Conservation (phyloP, 2,113 vertebrate species). For the Corythaixoides concolor region DNA sequence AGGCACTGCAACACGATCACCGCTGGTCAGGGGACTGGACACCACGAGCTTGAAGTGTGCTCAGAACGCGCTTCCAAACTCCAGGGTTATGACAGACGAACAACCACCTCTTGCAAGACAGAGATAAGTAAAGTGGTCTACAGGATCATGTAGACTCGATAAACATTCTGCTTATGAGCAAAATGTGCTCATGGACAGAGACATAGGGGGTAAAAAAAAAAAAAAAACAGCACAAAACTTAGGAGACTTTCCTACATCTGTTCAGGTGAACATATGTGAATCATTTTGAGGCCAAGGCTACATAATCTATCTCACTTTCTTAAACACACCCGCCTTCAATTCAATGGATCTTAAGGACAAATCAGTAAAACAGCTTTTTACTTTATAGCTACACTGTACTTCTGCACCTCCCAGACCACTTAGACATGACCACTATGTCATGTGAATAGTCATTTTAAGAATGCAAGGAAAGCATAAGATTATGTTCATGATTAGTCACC, state of each 20-base stretch:
- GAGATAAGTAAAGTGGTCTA: not conserved
- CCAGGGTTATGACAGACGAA: accelerated
- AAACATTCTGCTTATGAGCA: not conserved
- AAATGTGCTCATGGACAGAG: not conserved
- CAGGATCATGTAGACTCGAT: not conserved
- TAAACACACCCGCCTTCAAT: not conserved
- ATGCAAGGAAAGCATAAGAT: not conserved
- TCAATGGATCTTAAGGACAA: not conserved
- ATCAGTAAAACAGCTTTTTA: not conserved
- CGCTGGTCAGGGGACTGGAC: not conserved
- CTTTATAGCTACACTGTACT: not conserved
- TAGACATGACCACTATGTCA: not conserved
- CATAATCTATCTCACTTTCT: not conserved
- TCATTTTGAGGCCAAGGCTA: not conserved
- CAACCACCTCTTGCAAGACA: not conserved
- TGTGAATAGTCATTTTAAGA: not conserved
- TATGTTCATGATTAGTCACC: not conserved
- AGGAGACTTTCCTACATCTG: not conserved
- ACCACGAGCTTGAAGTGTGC: accelerated
- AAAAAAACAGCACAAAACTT: not conserved
- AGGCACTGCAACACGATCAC: accelerated
- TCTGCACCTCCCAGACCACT: not conserved
- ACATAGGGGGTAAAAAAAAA: not conserved
- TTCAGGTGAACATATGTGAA: not conserved
- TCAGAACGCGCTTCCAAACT: not conserved